Base-by-base conservation (phyloP, 2,797 vertebrate genomes). In the Gila robusta region DNA sequence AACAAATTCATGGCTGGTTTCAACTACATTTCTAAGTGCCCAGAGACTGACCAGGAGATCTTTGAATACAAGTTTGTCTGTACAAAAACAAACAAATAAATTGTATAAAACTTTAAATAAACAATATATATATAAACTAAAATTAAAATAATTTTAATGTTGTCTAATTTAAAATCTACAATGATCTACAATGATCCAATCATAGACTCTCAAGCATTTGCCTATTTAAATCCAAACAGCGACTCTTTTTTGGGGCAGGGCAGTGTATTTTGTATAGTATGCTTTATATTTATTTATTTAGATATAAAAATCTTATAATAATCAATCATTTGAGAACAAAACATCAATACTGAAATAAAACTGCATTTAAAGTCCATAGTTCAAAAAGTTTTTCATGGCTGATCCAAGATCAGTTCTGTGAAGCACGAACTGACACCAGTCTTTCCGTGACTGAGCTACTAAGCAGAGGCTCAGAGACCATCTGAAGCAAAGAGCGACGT, bases 401-500 rank as follows among this genome's bases (percentile, higher is more conserved):
- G 83, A 85, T 71, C 66, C 66, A 14, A 35, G 26, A 79, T 85
- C 64, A 70, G 35, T 23, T 56, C n/a, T 56, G 71, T 26, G 37
- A 73, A 73, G 79, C 66, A 82, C 64, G 39, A 52, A 74, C 59
- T 49, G 17, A 49, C 83, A 62, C 39, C 52, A 76, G 21, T 16
- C 47, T 76, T 79, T 73, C 47, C 79, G 32, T 79, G 80, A 83
- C 49, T 81, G 32, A 83, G 62, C 6, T 73, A 72, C 82, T 79
- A 79, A 21, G 79, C 87, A 89, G 85, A 85, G 74, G 83, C 78
- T 54, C 64, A 41, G 77, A 87, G 74, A 78, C 62, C 79, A 82
- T 86, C 73, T 83, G 47, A 79, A 66, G 52, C 28, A 81, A 47
- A 37, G 74, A 92, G 91, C 90, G 83, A 82, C 77, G 84, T 85